Base-by-base conservation (phyloP, 2,797 vertebrate species). In the Percopsis omiscomaycus region DNA sequence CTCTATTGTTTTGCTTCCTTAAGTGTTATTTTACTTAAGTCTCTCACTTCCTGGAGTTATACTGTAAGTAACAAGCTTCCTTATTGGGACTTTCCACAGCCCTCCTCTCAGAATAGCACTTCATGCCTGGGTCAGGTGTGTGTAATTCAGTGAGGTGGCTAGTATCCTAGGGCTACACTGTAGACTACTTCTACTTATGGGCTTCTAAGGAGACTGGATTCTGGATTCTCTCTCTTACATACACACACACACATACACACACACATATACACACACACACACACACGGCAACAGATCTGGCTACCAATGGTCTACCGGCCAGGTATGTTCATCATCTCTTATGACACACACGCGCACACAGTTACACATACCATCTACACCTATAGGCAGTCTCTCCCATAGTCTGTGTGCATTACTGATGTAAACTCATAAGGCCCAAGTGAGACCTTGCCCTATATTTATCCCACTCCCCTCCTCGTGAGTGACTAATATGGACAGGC, bases 401-500 rank as follows among this genome's bases (percentile, higher is more conserved):
- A 60, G 63, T 58, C 69, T 68, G 63, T 10, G 66, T 78, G 46
- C 30, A 68, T 77, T 62, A 58, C 4, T 29, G 76, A 48, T 72
- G 78, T 69, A 65, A 86, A 83, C 80, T 82, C 82, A 69, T 55
- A 78, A 74, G 86, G 83, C 90, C 87, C 86, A 81, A 81, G 61
- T 60, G 53, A 59, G 70, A 75, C 74, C 78, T 55, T 68, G 77
- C 73, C 83, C 92, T 94, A 94, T 93, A 92, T 92, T 92, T 93
- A 93, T 90, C 92, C 77, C 59, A 32, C 81, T 69, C 65, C 82
- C 89, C 88, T 75, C 79, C 78, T 67, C 55, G 37, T 84, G 69
- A 82, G 88, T 91, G 88, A 93, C 94, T 93, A 92, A 92, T 91
- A 92, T 27, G 63, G 88, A 70, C 83, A 89, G 66, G 71, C 88